These are phyloP conservation scores for Gymnoscelis rufifasciata DNA, from an alignment of 2,888 invertebrate genomes.

Conservation along the genomic window DNA sequence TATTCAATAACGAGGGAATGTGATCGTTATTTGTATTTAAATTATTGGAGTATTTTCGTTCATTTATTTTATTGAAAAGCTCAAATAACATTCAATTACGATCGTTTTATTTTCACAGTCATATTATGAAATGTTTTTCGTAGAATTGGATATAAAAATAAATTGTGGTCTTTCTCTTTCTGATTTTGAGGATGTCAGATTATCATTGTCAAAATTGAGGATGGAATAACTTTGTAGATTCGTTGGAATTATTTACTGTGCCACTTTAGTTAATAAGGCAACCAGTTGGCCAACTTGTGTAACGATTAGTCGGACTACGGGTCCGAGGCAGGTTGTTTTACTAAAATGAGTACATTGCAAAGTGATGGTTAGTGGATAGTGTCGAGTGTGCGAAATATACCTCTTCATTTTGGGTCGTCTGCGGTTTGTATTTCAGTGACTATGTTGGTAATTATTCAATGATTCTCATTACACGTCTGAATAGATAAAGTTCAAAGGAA, in stretches of 20 bases:
- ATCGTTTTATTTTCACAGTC: not conserved
- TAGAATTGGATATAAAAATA: no score
- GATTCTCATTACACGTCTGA: not conserved
- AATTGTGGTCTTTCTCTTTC: no score
- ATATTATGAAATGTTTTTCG: no score
- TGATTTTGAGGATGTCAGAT: no score
- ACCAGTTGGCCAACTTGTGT: no score
- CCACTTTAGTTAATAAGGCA: no score
- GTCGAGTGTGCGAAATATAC: constrained; percentile 7
- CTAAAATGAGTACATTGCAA: constrained; percentile 2
- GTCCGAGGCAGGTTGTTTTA: not conserved
- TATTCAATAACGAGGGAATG: constrained; percentile 18
- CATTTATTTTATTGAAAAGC: not conserved
- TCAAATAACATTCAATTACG: not conserved
- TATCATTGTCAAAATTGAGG: no score
- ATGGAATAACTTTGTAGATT: no score
- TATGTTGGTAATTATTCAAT: constrained; percentile 1
- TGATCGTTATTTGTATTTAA: not conserved
- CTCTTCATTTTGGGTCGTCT: not conserved
- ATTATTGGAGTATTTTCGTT: not conserved
- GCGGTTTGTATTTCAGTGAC: not conserved
- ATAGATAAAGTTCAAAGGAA: no score
- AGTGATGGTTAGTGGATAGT: constrained; percentile 7
- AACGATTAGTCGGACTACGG: no score
- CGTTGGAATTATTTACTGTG: no score